Evolutionary conservation across 2,797 vertebrate genomes (phyloP).

Genomic region (Lerista edwardsae): DNA sequence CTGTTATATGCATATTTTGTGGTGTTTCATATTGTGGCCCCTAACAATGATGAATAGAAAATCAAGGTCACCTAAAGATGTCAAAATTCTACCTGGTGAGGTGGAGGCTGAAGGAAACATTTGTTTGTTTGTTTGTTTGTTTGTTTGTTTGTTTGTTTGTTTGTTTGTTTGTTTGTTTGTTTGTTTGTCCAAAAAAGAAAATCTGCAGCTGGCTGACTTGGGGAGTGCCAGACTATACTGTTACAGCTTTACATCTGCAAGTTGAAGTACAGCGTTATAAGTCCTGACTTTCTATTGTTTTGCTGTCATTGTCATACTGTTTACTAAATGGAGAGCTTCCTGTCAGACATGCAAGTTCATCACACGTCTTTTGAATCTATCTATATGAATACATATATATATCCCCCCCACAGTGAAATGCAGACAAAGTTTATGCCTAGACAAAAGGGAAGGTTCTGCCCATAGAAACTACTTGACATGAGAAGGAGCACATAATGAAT

Average conservation of each 20-base stretch:
- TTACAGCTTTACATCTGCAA: not conserved
- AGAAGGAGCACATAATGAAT: not conserved
- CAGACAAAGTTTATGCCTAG: not conserved
- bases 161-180: no score
- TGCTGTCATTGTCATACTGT: not conserved
- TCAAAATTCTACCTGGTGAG: not conserved
- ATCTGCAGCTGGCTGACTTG: not conserved
- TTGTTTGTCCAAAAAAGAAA: not conserved
- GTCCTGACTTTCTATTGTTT: not conserved
- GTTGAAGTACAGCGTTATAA: not conserved
- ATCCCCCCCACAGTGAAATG: not conserved
- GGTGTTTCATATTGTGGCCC: not conserved
- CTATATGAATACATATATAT: no score
- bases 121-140: no score
- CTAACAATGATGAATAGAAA: not conserved
- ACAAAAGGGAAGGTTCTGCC: not conserved
- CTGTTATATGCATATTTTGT: not conserved
- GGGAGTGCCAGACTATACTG: no score
- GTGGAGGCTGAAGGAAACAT: not conserved
- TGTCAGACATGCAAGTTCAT: not conserved
- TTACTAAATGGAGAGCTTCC: not conserved
- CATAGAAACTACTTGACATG: not conserved
- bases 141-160: no score
- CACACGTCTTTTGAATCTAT: not conserved
- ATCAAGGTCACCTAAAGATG: not conserved